These are phyloP conservation scores for Valencia hispanica DNA, from an alignment of 2,797 vertebrate species.

Conservation along the genomic window DNA sequence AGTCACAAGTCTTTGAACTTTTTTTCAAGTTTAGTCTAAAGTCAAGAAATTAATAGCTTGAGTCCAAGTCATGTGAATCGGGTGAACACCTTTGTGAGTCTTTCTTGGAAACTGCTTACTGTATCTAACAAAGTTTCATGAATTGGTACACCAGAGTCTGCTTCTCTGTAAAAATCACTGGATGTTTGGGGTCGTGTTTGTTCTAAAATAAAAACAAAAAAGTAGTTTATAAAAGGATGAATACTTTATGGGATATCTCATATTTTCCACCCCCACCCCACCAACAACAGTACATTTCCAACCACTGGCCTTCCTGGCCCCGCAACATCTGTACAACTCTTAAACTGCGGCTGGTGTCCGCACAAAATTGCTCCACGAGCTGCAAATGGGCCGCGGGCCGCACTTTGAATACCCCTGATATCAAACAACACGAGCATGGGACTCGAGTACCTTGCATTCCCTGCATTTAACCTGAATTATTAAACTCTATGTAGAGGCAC, in stretches of 20 bases:
- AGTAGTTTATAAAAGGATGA: neutral
- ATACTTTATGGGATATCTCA: neutral
- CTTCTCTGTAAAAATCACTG: no score
- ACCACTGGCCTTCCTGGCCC: neutral
- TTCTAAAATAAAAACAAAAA: neutral
- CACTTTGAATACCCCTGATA: neutral
- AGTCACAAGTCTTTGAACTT: no score
- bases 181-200: neutral
- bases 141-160: neutral
- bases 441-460: neutral
- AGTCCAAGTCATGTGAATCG: no score
- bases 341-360: neutral
- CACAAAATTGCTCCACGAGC: neutral
- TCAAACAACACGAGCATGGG: neutral
- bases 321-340: neutral
- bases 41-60: no score
- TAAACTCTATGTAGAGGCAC: slow-evolving; percentile 23
- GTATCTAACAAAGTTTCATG: neutral
- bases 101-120: neutral
- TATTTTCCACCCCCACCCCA: neutral
- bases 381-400: neutral
- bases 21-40: no score
- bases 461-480: slow-evolving; percentile 10
- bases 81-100: no score
- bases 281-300: neutral